These are phyloP conservation scores for Cryptus armator DNA, from an alignment of 2,888 invertebrate species.

Conservation along the genomic window DNA sequence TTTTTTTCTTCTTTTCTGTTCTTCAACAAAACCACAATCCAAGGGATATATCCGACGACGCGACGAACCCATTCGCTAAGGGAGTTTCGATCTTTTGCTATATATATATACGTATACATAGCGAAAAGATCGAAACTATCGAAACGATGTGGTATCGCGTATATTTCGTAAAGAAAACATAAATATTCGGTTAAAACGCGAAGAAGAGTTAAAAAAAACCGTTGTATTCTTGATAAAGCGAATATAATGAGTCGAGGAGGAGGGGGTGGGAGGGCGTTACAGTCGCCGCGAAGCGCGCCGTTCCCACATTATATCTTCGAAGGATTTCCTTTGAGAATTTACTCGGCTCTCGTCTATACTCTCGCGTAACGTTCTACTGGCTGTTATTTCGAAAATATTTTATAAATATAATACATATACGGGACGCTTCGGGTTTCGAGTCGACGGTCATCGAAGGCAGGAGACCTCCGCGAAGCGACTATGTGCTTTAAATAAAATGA, in stretches of 20 bases:
- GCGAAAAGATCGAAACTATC: not conserved
- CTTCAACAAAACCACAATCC: constrained; percentile 26
- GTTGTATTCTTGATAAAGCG: not conserved
- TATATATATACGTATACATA: not conserved
- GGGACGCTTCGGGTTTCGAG: not conserved
- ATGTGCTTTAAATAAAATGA: constrained; percentile 1
- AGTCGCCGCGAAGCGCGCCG: not conserved
- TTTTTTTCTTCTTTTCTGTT: not conserved
- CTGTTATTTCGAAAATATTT: not conserved
- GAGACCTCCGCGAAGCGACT: not conserved
- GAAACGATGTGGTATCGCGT: not conserved
- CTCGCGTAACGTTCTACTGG: not conserved
- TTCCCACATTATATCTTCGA: too few relatives aligned
- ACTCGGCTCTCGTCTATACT: not conserved
- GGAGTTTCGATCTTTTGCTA: not conserved
- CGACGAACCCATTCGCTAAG: not conserved
- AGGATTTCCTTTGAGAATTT: too few relatives aligned
- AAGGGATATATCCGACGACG: constrained; percentile 6
- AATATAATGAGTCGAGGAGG: too few relatives aligned
- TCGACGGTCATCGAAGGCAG: not conserved
- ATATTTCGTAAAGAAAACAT: not conserved
- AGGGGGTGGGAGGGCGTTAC: not conserved
- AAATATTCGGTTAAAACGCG: not conserved
- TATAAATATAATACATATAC: not conserved
- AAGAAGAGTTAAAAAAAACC: not conserved